phyloP scores from a whole-genome alignment of 2,113 vertebrate genomes.

The Etheostoma spectabile region DNA sequence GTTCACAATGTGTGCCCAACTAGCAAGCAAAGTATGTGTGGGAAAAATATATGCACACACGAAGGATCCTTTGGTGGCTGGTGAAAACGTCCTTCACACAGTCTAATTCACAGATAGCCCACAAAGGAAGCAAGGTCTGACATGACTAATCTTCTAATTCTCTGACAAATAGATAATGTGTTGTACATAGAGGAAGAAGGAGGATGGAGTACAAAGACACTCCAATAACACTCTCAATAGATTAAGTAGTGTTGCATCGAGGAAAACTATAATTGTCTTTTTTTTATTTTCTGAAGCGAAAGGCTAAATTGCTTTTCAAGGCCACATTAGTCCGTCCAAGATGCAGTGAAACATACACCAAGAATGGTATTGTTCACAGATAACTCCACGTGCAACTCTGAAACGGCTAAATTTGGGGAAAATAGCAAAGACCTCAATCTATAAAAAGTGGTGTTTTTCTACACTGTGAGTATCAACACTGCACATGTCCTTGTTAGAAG shows the following conservation, averaged over 20 bases:
- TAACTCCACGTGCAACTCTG: neutral
- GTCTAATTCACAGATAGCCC: slow-evolving; percentile 66
- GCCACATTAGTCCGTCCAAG: slow-evolving; percentile 22
- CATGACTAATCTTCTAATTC: slow-evolving; percentile 77
- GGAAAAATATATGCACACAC: slow-evolving; percentile 64
- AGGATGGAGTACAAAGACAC: slow-evolving; percentile 40
- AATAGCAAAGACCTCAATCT: slow-evolving; percentile 51
- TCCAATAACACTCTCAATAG: slow-evolving; percentile 24
- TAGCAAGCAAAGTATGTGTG: slow-evolving; percentile 54
- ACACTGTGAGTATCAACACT: slow-evolving; percentile 18
- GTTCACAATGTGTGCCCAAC: slow-evolving; percentile 50
- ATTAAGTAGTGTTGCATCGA: slow-evolving; percentile 36
- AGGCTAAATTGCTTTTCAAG: slow-evolving; percentile 40
- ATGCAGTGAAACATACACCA: slow-evolving; percentile 26
- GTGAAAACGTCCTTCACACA: slow-evolving; percentile 71
- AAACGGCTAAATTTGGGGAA: slow-evolving; percentile 34
- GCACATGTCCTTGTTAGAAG: slow-evolving; percentile 40
- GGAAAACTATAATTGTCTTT: slow-evolving; percentile 42
- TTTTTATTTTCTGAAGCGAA: slow-evolving; percentile 26
- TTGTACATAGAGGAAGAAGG: slow-evolving; percentile 29
- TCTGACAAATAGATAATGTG: slow-evolving; percentile 73
- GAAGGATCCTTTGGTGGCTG: slow-evolving; percentile 55
- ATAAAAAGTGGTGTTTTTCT: slow-evolving; percentile 47
- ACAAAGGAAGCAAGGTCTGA: slow-evolving; percentile 68
- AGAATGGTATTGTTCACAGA: slow-evolving; percentile 17